Percentiles rank a stretch among this genome's conserved stretches.
phyloP scores from a whole-genome alignment of 2,888 invertebrate genomes.

The Epistrophella euchroma region DNA sequence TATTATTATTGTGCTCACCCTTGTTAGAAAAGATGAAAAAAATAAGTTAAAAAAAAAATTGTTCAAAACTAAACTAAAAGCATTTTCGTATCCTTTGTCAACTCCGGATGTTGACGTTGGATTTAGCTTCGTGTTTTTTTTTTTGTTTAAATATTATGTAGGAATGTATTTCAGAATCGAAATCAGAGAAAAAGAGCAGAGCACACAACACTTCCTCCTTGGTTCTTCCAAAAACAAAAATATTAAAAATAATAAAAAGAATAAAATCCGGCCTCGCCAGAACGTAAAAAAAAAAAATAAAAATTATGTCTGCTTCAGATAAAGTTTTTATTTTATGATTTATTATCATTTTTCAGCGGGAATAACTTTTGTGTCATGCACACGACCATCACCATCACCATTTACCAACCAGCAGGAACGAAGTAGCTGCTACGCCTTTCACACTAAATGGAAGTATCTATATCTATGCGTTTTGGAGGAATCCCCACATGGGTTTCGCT shows the following conservation, averaged over 20 bases:
- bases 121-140: slow-evolving; percentile 40
- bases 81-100: slow-evolving; percentile 75
- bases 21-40: slow-evolving; percentile 46
- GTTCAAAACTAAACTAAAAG: slow-evolving; percentile 72
- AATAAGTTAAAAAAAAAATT: slow-evolving; percentile 18
- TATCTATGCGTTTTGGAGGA: slow-evolving; percentile 4
- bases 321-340: slow-evolving; percentile 75
- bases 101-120: slow-evolving; percentile 74
- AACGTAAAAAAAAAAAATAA: slow-evolving; percentile 20
- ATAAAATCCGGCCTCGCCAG: slow-evolving; percentile 25
- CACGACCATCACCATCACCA: slow-evolving; percentile 39
- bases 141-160: slow-evolving; percentile 23
- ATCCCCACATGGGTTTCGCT: slow-evolving; percentile 11
- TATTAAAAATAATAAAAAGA: slow-evolving; percentile 21
- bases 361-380: slow-evolving; percentile 65
- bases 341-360: slow-evolving; percentile 74
- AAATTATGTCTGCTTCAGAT: slow-evolving; percentile 73
- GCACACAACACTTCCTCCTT: slow-evolving; percentile 58
- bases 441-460: slow-evolving; percentile 38
- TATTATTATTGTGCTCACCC: slow-evolving; percentile 36
- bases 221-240: slow-evolving; percentile 45
- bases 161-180: slow-evolving; percentile 29
- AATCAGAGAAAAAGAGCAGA: slow-evolving; percentile 27
- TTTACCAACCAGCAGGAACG: slow-evolving; percentile 16
- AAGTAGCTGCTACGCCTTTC: slow-evolving; percentile 34